phyloP scores from a whole-genome alignment of 2,797 vertebrate species.

The Caiman crocodilus region DNA sequence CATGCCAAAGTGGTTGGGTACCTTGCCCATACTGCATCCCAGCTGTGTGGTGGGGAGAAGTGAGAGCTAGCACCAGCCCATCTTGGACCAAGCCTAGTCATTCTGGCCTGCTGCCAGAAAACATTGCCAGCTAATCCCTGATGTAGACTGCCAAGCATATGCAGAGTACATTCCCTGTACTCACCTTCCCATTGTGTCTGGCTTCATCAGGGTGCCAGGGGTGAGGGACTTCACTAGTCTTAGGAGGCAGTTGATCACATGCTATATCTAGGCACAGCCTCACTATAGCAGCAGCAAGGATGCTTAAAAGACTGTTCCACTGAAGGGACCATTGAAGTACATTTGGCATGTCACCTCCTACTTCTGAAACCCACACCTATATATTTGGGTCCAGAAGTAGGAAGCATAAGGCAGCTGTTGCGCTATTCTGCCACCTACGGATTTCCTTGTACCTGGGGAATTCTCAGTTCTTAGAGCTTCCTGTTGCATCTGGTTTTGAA shows the following conservation, averaged over 20 bases:
- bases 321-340: fast-evolving
- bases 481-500: slow-evolving; percentile 4
- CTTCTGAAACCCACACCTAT: background rate
- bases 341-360: fast-evolving
- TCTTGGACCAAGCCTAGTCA: no score
- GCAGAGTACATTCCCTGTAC: background rate
- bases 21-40: no score
- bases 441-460: background rate
- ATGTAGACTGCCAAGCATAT: no score
- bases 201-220: background rate
- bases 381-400: fast-evolving
- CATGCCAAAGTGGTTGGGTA: no score
- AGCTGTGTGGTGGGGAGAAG: no score
- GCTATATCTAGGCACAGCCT: background rate
- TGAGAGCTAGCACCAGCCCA: no score
- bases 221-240: background rate
- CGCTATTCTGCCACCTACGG: background rate
- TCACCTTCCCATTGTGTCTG: background rate
- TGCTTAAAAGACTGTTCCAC: background rate
- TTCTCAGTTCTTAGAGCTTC: background rate
- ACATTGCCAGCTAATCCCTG: no score
- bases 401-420: background rate
- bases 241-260: background rate
- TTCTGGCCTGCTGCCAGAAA: no score
- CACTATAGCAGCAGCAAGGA: background rate